Base-by-base conservation (phyloP, 2,797 vertebrate genomes). In the Protosalanx chinensis region DNA sequence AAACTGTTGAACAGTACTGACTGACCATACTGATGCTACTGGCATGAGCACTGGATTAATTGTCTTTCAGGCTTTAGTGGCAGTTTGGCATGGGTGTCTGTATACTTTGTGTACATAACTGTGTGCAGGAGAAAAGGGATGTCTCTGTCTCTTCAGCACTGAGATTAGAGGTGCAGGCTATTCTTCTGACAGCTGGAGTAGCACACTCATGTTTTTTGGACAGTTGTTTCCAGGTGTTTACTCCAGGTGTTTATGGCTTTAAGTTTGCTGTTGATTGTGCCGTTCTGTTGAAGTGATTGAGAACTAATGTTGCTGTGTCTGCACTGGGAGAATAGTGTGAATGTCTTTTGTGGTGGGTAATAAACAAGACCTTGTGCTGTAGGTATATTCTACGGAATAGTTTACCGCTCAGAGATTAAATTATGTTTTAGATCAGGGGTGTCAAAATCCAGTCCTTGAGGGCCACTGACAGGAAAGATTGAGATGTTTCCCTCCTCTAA, bases 1-100 rank as follows among this genome's bases (percentile, higher is more conserved):
- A 46, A 46, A 46, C 41, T 46, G 41, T 12, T 46, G 41, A 46
- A 46, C 10, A 46, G 41, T 12, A 8, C 41, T 46, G 41, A 79
- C 75, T 85, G 82, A 85, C 77, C 71, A 69, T 77, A 73, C 84
- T 83, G 82, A 85, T 61, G 29, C 37, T 20, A 58, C 23, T 70
- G 0, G 49, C 71, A 74, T 71, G 66, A 33, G 69, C 68, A 74
- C 72, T 81, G 41, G 41, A 46, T 46, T 46, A 80, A 84, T 77
- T 46, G 15, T 4, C 32, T 27, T 56, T 3, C 20, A 63, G 70
- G 73, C 69, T 75, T 75, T 49, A 72, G 51, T 68, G 33, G 74
- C 27, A 1, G 18, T 75, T 81, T 49, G 41, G 41, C 13, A 41
- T 37, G 23, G 18, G 5, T 49, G 41, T 60, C 15, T 5, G 41